Base-by-base conservation (phyloP, 1,140 invertebrate species). In the Drosophila arizonae region DNA sequence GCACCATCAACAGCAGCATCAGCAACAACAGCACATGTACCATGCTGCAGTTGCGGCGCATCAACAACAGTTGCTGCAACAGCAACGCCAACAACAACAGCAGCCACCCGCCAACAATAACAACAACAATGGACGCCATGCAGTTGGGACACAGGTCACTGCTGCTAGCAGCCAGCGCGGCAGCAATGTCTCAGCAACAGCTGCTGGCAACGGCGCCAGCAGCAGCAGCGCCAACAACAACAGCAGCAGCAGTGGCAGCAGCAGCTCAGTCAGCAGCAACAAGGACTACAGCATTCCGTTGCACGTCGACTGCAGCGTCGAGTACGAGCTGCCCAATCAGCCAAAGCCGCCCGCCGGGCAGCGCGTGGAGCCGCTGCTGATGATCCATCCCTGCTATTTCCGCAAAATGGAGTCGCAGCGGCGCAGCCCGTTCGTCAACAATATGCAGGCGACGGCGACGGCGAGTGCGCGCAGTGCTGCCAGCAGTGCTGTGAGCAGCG, bases 351-450 rank as follows among this genome's bases (percentile, higher is more conserved):
- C 96, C 69, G 94, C 95, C 76, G 95, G 95, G 30, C 95, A 95
- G 70, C 93, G 94, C 63, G 94, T 94, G 76, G 95, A 96, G 88
- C 96, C 95, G 24, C 93, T 96, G 76, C 93, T 96, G 56, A 96
- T 96, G 95, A 96, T 96, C 90, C 96, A 96, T 93, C 96, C 96
- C n/a, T 96, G 95, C 80, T 96, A 96, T 91, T 96, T 96, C 92
- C 93, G 95, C 65, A 95, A 95, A 91, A 95, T 96, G 90, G 95
- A 96, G 87, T 95, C 94, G 72, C 95, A 96, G 86, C 93, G 95
- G 69, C 93, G 95, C 56, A 95, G 95, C 88, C 95, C 95, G 15
- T 96, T 96, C 91, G 94, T 95, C 24, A 95, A 95, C 91, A 95
- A 95, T 90, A 92, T 95, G 66, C 91, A 92, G 69, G 90, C 91